Percentiles rank a stretch among this genome's conserved stretches.
phyloP scores from a whole-genome alignment of 2,888 invertebrate genomes.

The Rhingia campestris region DNA sequence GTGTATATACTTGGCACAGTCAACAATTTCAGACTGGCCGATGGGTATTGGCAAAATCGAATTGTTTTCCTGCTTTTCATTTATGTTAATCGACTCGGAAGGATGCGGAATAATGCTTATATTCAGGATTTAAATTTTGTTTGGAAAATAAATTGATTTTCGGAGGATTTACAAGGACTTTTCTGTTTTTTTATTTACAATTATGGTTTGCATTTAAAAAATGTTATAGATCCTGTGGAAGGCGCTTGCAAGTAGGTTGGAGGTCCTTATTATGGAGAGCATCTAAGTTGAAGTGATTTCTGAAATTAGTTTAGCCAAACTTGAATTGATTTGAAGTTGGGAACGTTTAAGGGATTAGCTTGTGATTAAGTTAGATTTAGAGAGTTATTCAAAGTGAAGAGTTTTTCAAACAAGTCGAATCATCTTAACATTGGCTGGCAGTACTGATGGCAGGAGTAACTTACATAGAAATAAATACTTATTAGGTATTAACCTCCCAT shows the following conservation, averaged over 20 bases:
- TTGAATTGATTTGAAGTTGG: not conserved
- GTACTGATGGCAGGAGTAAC: too few relatives aligned
- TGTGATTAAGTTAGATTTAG: too few relatives aligned
- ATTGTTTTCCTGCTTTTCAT: constrained; percentile 25
- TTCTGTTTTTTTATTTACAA: not conserved
- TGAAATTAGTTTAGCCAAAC: not conserved
- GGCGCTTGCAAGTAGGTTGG: too few relatives aligned
- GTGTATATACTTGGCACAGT: constrained; percentile 8
- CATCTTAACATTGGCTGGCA: too few relatives aligned
- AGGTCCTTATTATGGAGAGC: not conserved
- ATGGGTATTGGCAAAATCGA: constrained; percentile 14
- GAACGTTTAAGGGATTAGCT: too few relatives aligned
- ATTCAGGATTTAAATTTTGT: not conserved
- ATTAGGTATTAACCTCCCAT: too few relatives aligned
- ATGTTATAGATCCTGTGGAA: too few relatives aligned
- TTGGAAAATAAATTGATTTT: constrained; percentile 34
- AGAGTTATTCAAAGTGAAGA: too few relatives aligned
- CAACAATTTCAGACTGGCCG: not conserved
- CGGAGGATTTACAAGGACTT: not conserved
- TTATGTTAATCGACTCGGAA: constrained; percentile 14
- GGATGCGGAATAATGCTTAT: not conserved
- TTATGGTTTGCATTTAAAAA: not conserved
- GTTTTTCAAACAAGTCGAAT: too few relatives aligned
- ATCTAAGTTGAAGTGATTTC: constrained; percentile 16
- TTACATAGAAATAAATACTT: too few relatives aligned